A percentile compares a stretch with the other conserved stretches of the same genome.
Conservation (phyloP, 2,888 invertebrate species). For the Drosophila percnosoma region DNA sequence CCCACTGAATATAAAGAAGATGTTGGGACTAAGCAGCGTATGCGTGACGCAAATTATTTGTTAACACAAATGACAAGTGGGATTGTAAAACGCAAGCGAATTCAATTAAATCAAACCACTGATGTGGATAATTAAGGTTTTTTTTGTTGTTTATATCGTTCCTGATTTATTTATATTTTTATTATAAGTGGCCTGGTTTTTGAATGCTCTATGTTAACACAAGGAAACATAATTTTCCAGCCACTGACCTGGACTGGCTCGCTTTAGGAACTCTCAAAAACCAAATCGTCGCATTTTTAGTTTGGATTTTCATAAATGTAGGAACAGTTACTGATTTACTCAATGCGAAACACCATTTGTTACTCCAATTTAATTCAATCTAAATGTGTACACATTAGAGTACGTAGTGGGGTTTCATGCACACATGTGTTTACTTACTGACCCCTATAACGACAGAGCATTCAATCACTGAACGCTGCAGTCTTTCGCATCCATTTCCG, state of each 20-base stretch:
- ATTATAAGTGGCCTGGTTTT: not conserved
- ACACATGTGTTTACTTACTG: constrained; percentile 27
- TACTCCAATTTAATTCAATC: constrained; percentile 30
- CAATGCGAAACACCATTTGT: constrained; percentile 4
- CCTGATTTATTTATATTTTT: not conserved
- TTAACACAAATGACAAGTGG: not conserved
- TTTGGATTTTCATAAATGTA: not conserved
- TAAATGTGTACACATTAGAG: not conserved
- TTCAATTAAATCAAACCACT: not conserved
- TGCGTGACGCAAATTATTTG: not conserved
- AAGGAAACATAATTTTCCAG: not conserved
- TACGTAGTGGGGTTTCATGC: constrained; percentile 11
- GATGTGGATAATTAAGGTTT: not conserved
- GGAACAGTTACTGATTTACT: not conserved
- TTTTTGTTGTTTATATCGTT: not conserved
- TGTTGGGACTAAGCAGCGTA: not conserved
- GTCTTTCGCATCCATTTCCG: constrained; percentile 52
- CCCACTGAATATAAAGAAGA: not conserved
- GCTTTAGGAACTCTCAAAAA: not conserved
- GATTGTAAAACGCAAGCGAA: not conserved
- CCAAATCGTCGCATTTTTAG: not conserved
- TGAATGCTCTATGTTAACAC: not conserved
- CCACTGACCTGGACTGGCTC: too few relatives aligned
- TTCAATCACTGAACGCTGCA: constrained; percentile 55
- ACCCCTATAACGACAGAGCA: constrained; percentile 61